A percentile compares a stretch with the other conserved stretches of the same genome.
These are phyloP conservation scores for Oconnorella tubifera DNA, from an alignment of 2,888 invertebrate species.

Conservation along the genomic window DNA sequence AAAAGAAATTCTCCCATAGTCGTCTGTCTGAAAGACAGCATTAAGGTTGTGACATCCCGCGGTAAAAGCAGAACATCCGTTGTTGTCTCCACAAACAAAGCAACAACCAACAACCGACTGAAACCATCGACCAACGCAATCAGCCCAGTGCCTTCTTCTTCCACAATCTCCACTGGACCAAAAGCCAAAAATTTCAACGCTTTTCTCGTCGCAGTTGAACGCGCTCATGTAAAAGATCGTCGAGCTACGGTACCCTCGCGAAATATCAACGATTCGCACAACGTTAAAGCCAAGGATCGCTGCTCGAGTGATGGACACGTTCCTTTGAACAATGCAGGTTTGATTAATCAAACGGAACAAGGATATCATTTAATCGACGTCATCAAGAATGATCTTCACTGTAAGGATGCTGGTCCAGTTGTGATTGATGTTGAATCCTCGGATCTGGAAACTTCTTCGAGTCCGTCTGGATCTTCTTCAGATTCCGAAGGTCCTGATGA, in stretches of 20 bases:
- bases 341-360: too few relatives aligned
- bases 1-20: conserved; percentile 29
- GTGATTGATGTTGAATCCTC: neutral
- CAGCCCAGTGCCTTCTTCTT: neutral
- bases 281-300: conserved; percentile 10
- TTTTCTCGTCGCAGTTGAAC: conserved; percentile 49
- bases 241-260: conserved; percentile 12
- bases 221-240: conserved; percentile 45
- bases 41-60: conserved; percentile 20
- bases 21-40: conserved; percentile 30
- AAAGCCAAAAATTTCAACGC: conserved; percentile 50
- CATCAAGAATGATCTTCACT: conserved; percentile 49
- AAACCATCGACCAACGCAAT: neutral
- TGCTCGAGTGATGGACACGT: neutral
- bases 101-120: neutral
- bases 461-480: neutral
- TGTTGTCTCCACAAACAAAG: neutral
- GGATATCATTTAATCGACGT: conserved; percentile 51
- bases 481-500: conserved; percentile 5
- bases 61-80: neutral
- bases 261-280: conserved; percentile 17
- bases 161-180: neutral
- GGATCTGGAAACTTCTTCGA: neutral
- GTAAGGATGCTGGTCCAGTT: conserved; percentile 3
- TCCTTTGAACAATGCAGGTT: too few relatives aligned